Evolutionary conservation across 2,888 invertebrate genomes (phyloP).

Genomic region (Bruchidius siliquastri): DNA sequence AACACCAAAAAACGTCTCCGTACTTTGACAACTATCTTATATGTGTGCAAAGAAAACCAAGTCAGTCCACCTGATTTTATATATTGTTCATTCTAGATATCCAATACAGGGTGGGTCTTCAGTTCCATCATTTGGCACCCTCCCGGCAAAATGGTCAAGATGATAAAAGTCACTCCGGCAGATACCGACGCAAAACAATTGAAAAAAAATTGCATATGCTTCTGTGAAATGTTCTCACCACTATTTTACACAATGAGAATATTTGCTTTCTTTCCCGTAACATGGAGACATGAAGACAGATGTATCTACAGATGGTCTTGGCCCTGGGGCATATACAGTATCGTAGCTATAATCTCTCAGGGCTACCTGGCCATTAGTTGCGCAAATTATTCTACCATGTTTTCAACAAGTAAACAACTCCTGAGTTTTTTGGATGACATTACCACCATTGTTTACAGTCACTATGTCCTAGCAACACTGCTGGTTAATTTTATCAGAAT

Average conservation of each 20-base stretch:
- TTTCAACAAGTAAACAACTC: not conserved
- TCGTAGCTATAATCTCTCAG: conserved; percentile 3
- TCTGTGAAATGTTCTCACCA: conserved; percentile 36
- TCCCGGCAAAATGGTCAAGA: too few relatives aligned
- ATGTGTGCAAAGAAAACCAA: not conserved
- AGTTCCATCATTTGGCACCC: conserved; percentile 27
- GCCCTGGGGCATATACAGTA: conserved; percentile 34
- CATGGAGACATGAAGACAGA: conserved; percentile 32
- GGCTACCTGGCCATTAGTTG: not conserved
- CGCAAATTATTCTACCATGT: not conserved
- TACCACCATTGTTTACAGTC: conserved; percentile 35
- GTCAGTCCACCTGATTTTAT: not conserved
- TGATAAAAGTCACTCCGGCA: not conserved
- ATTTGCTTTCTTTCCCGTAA: conserved; percentile 38
- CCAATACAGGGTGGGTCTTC: conserved; percentile 31
- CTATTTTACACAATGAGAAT: conserved; percentile 29
- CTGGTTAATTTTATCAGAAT: conserved; percentile 30
- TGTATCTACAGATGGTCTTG: conserved; percentile 36
- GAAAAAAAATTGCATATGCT: conserved; percentile 20
- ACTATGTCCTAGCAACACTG: conserved; percentile 33
- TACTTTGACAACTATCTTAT: not conserved
- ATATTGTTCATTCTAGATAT: conserved; percentile 23
- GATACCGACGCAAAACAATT: too few relatives aligned
- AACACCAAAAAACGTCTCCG: too few relatives aligned
- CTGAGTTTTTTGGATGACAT: conserved; percentile 22